Percentiles rank a stretch among this genome's conserved stretches.
These are phyloP conservation scores for Pelmatolapia mariae DNA, from an alignment of 2,113 vertebrate species.

Conservation along the genomic window DNA sequence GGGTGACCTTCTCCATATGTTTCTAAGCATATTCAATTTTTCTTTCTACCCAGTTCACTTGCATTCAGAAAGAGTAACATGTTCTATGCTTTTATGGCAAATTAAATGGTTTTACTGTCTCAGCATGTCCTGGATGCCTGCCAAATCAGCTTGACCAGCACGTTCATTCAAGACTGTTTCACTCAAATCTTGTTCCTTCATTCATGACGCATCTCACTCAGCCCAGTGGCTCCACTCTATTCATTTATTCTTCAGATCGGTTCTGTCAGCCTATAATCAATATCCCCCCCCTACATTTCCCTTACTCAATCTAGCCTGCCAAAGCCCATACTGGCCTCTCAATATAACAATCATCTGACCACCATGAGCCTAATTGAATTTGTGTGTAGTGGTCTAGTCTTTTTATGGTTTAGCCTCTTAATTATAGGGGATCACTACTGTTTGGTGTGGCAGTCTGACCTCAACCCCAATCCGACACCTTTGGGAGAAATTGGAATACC, in stretches of 20 bases:
- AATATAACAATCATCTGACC: background rate
- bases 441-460: background rate
- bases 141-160: background rate
- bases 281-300: background rate
- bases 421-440: background rate
- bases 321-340: background rate
- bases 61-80: background rate
- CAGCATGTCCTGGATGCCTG: background rate
- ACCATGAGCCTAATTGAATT: background rate
- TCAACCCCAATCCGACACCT: background rate
- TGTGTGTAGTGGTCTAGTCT: background rate
- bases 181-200: background rate
- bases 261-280: background rate
- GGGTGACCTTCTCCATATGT: conserved; percentile 1
- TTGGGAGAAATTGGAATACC: background rate
- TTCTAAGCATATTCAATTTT: background rate
- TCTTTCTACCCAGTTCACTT: background rate
- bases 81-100: background rate
- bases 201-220: background rate
- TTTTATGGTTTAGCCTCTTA: background rate
- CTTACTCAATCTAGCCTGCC: background rate
- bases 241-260: background rate
- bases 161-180: background rate
- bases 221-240: background rate
- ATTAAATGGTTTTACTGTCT: background rate